Percentiles rank a stretch among this genome's conserved stretches.
phyloP scores from a whole-genome alignment of 2,113 vertebrate genomes.

The Callocephalon fimbriatum region DNA sequence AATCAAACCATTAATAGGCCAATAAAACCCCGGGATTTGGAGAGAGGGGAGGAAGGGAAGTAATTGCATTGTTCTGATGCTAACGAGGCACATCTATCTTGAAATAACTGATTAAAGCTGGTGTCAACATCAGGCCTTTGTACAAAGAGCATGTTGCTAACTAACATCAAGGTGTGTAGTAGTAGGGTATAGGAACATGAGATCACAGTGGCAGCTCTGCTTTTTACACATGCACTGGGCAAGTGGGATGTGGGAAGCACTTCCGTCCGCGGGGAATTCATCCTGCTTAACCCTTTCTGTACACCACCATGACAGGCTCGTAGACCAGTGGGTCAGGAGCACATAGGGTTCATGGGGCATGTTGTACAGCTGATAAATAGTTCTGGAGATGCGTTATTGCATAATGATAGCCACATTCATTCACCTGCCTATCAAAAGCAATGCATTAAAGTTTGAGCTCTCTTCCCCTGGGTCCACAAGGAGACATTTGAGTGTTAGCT shows the following conservation, averaged over 20 bases:
- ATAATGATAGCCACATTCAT: conserved; percentile 77
- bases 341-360: background rate
- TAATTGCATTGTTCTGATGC: conserved; percentile 69
- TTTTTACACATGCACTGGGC: background rate
- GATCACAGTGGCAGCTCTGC: background rate
- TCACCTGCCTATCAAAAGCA: conserved; percentile 78
- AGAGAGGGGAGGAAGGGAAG: conserved; percentile 67
- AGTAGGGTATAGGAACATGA: background rate
- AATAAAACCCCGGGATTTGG: conserved; percentile 73
- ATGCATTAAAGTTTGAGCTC: conserved; percentile 72
- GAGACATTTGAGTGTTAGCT: conserved; percentile 63
- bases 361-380: conserved; percentile 68
- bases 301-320: background rate
- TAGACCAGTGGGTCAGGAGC: conserved; percentile 16
- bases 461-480: conserved; percentile 69
- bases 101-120: conserved; percentile 70
- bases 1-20: conserved; percentile 77
- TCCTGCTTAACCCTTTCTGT: background rate
- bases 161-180: background rate
- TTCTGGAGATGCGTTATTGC: conserved; percentile 66
- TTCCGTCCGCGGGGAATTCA: background rate
- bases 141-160: background rate
- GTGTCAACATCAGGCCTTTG: conserved; percentile 5
- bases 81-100: conserved; percentile 77
- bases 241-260: background rate